Percentiles rank a stretch among this genome's conserved stretches.
These are phyloP conservation scores for Corythoichthys haematopterus DNA, from an alignment of 2,113 vertebrate species.

Conservation along the genomic window DNA sequence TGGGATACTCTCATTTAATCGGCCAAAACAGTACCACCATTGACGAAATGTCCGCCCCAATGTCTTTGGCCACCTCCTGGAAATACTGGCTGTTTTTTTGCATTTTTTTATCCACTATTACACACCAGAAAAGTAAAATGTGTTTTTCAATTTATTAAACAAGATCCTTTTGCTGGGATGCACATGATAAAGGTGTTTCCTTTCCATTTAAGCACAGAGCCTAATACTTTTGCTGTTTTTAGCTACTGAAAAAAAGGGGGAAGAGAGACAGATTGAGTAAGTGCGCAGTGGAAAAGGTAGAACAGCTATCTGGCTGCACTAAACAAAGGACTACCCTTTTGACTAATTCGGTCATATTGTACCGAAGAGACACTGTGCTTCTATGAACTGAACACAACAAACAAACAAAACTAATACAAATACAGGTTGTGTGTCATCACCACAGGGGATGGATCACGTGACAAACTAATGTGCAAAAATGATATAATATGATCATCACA, in stretches of 20 bases:
- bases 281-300: background rate
- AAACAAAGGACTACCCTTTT: conserved; percentile 11
- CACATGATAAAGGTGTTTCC: too few species aligned
- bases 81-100: too few species aligned
- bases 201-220: too few species aligned
- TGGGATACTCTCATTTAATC: too few species aligned
- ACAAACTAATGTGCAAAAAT: conserved; percentile 32
- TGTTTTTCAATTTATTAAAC: too few species aligned
- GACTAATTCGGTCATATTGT: conserved; percentile 1
- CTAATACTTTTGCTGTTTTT: background rate
- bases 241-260: background rate
- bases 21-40: too few species aligned
- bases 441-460: conserved; percentile 15
- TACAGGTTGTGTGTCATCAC: conserved; percentile 36
- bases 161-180: too few species aligned
- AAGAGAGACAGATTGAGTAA: too few species aligned
- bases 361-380: conserved; percentile 64
- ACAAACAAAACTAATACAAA: conserved; percentile 4
- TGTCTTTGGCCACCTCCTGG: too few species aligned
- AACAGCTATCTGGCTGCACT: conserved; percentile 1
- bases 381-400: conserved; percentile 28
- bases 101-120: too few species aligned
- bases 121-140: too few species aligned
- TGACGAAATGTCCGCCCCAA: too few species aligned
- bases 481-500: conserved; percentile 2